Evolutionary conservation across 2,797 vertebrate genomes (phyloP).

Genomic region (Hydrolagus colliei): DNA sequence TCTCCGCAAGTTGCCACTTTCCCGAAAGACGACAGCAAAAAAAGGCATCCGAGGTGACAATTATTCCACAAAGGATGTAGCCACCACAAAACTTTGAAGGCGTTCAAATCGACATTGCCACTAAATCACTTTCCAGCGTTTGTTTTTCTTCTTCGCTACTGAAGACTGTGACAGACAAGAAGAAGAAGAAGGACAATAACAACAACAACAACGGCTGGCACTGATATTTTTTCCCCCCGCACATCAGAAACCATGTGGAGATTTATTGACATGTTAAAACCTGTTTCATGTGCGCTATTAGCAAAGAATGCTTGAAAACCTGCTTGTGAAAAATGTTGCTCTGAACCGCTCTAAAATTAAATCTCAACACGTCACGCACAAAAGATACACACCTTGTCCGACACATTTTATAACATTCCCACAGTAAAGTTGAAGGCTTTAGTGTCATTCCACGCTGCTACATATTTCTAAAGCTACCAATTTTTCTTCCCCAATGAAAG

Average conservation of each 20-base stretch:
- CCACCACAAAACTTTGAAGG: background rate
- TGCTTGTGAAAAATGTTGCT: background rate
- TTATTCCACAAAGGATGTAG: background rate
- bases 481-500: background rate
- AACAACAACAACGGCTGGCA: too few species aligned
- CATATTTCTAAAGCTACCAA: background rate
- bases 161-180: background rate
- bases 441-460: background rate
- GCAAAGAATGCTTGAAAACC: background rate
- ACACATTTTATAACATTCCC: background rate
- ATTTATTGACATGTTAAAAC: constrained; percentile 19
- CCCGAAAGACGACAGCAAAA: background rate
- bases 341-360: background rate
- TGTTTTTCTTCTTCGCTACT: background rate
- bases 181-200: too few species aligned
- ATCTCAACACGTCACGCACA: background rate
- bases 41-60: background rate
- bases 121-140: background rate
- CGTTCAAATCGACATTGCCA: background rate
- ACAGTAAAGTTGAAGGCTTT: background rate
- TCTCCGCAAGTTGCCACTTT: background rate
- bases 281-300: constrained; percentile 2
- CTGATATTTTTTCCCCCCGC: background rate
- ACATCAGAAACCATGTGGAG: background rate
- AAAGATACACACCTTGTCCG: constrained; percentile 9